A percentile compares a stretch with the other conserved stretches of the same genome.
phyloP scores from a whole-genome alignment of 2,888 invertebrate genomes.

The Cinara cedri region DNA sequence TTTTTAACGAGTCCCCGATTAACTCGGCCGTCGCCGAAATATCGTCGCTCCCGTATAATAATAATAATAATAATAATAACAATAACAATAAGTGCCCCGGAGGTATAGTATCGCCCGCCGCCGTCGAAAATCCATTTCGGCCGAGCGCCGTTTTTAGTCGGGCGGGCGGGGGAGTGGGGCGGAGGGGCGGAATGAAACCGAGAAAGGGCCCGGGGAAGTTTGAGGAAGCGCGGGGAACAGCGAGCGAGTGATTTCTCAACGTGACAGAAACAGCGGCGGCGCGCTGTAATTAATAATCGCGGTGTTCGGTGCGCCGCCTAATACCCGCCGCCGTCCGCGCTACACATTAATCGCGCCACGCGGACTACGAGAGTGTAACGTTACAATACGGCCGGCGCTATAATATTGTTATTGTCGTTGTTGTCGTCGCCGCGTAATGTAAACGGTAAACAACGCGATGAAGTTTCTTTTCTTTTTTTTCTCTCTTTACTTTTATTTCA shows the following conservation, averaged over 20 bases:
- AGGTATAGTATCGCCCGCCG: conserved; percentile 31
- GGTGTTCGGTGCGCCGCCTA: background rate
- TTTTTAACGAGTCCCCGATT: conserved; percentile 53
- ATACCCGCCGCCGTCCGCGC: too few species aligned
- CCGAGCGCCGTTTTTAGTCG: background rate
- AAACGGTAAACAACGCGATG: too few species aligned
- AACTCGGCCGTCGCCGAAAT: conserved; percentile 41
- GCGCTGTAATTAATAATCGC: conserved; percentile 9
- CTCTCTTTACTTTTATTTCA: too few species aligned
- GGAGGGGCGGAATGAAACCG: background rate
- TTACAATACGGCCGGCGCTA: too few species aligned
- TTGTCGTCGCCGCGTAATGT: too few species aligned
- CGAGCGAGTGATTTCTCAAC: conserved; percentile 21
- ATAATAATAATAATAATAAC: conserved; percentile 50
- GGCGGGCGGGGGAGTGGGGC: background rate
- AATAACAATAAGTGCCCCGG: conserved; percentile 51
- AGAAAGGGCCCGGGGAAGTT: background rate
- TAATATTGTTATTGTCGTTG: too few species aligned
- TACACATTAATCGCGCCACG: too few species aligned
- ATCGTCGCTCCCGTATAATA: conserved; percentile 38
- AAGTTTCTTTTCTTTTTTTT: too few species aligned
- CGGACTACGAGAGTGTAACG: too few species aligned
- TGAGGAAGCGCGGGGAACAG: background rate
- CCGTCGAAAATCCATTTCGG: conserved; percentile 33
- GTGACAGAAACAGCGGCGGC: conserved; percentile 1